phyloP scores from a whole-genome alignment of 64 coral and sea anemone genomes.

The Porites australiensis region DNA sequence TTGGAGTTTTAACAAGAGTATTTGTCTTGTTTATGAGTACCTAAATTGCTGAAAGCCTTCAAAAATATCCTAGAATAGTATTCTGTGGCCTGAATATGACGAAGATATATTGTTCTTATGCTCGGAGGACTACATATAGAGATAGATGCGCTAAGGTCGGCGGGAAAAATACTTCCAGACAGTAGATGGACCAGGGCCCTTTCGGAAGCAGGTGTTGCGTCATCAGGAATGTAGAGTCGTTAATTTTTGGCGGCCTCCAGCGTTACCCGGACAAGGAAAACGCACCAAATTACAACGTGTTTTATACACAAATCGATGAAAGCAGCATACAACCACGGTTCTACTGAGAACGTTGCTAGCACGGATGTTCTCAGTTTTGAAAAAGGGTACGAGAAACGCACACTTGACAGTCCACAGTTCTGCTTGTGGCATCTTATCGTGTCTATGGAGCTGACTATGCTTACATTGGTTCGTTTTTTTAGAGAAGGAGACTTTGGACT shows the following conservation, averaged over 20 bases:
- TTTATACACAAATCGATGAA: constrained; percentile 15
- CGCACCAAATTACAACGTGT: constrained; percentile 55
- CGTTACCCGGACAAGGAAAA: constrained; percentile 57
- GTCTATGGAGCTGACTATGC: constrained; percentile 62
- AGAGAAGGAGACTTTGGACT: constrained; percentile 63
- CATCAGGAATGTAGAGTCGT: constrained; percentile 55
- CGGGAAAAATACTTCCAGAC: constrained; percentile 62
- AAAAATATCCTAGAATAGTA: too few relatives aligned
- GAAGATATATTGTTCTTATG: constrained; percentile 64
- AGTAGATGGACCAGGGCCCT: constrained; percentile 68
- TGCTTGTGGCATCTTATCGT: constrained; percentile 59
- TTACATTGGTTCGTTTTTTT: constrained; percentile 48
- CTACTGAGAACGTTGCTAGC: not conserved
- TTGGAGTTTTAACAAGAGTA: too few relatives aligned
- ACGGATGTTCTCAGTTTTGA: constrained; percentile 24
- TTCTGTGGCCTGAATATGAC: constrained; percentile 52
- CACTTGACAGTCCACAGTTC: constrained; percentile 46
- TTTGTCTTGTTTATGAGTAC: too few relatives aligned
- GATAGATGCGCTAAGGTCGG: constrained; percentile 41
- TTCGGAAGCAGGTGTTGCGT: constrained; percentile 61
- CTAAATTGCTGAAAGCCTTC: too few relatives aligned
- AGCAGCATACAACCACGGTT: constrained; percentile 23
- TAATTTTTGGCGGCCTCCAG: constrained; percentile 54
- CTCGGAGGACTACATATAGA: constrained; percentile 62
- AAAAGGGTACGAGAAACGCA: constrained; percentile 43